Evolutionary conservation across 2,888 invertebrate species (phyloP), one percentile per base, ranked within the genome.

Genomic region (Germaria angustata): DNA sequence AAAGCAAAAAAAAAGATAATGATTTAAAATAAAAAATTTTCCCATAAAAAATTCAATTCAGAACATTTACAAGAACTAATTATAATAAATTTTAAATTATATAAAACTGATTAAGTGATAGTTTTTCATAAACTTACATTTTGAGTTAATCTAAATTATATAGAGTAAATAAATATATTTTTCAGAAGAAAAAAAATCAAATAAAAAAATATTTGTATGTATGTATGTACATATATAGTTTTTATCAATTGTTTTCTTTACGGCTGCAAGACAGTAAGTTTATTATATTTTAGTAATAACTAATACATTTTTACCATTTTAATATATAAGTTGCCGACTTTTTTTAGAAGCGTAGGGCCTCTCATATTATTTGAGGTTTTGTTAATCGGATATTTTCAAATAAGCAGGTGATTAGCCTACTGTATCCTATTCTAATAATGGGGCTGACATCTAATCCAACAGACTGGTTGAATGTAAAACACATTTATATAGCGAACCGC

Each of bases 81-180:
- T 28, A 28, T 53, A 63, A 51, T 44, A 51, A 49, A 49, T 73
- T 72, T 73, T 55, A 44, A 41, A 73, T 41, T 17, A 49, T 22
- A 61, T 17, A 13, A 32, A 44, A 53, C 53, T 34, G 36, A 34
- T 24, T 53, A 69, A 81, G 71, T 81, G 61, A 73, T 77, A 81
- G 61, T 76, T 76, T 66, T 46, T 72, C 9, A 66, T 49, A 24
- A 61, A 55, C 20, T 17, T 36, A 53, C 22, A 66, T 55, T 72
- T 77, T 82, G 39, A 72, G 51, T 78, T 81, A 63, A 61, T 72
- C 51, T 61, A 17, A 68, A 39, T 57, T 44, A 65, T 63, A 71
- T 59, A 68, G 68, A 76, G 24, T 59, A 68, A 39, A 66, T 8
- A 66, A 34, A 46, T 66, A 66, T 72, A 71, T 72, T 75, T 80